Percentiles rank a stretch among this genome's conserved stretches.
Conservation (phyloP, 2,797 vertebrate species). For the Hypotaenidia philippensis region DNA sequence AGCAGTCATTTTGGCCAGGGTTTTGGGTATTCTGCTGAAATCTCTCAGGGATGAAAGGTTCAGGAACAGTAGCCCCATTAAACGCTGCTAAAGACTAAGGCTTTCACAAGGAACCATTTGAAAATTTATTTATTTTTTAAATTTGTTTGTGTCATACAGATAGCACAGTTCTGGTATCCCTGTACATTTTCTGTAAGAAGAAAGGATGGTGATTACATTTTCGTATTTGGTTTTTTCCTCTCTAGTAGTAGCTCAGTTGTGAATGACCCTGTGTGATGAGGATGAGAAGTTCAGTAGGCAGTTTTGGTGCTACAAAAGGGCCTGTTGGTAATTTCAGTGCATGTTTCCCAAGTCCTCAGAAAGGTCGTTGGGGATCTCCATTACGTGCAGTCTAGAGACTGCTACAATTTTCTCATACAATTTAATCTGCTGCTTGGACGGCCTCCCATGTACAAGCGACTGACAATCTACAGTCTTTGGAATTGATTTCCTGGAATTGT, state of each 20-base stretch:
- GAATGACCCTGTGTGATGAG: conserved; percentile 27
- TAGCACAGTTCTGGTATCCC: background rate
- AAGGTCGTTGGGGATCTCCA: conserved; percentile 61
- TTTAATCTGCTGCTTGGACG: conserved; percentile 78
- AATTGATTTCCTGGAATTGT: conserved; percentile 80
- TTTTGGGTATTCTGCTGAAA: background rate
- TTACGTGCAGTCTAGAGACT: conserved; percentile 50
- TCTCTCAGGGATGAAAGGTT: background rate
- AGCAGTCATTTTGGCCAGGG: background rate
- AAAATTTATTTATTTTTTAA: too few relatives aligned
- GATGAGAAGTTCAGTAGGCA: conserved; percentile 35
- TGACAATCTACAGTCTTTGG: conserved; percentile 67
- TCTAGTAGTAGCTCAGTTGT: conserved; percentile 39
- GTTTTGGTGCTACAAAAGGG: conserved; percentile 18
- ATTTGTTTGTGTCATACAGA: background rate
- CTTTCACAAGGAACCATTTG: background rate
- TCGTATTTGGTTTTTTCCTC: conserved; percentile 37
- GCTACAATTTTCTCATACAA: conserved; percentile 72
- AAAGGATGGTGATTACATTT: conserved; percentile 11
- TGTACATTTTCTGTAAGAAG: background rate
- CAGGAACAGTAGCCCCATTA: background rate
- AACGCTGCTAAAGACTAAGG: background rate
- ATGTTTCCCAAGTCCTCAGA: conserved; percentile 52
- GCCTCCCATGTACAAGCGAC: conserved; percentile 66
- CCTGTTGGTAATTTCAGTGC: conserved; percentile 44